Percentiles rank a stretch among this genome's conserved stretches.
phyloP scores from a whole-genome alignment of 2,888 invertebrate species.

The Drosophila flavopinicola region DNA sequence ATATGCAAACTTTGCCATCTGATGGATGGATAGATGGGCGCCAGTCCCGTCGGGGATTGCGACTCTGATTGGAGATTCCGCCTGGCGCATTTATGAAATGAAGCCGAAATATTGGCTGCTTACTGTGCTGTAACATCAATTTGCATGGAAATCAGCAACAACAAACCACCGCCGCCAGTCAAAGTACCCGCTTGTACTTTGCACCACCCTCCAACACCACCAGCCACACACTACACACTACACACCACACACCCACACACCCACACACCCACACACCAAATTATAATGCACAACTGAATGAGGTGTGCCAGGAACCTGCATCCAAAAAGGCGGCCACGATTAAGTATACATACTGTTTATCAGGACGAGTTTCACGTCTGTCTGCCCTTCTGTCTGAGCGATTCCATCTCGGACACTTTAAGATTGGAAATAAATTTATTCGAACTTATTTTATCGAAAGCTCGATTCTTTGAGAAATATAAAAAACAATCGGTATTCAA shows the following conservation, averaged over 20 bases:
- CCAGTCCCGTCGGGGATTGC: conserved; percentile 29
- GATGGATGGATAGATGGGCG: conserved; percentile 40
- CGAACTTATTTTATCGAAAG: too few species aligned
- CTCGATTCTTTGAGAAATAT: too few species aligned
- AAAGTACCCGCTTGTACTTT: conserved; percentile 41
- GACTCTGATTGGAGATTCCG: conserved; percentile 60
- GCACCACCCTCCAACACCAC: conserved; percentile 3
- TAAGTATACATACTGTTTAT: too few species aligned
- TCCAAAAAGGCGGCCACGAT: too few species aligned
- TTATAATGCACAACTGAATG: too few species aligned
- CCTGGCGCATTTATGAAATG: conserved; percentile 66
- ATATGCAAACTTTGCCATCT: conserved; percentile 67
- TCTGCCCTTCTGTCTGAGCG: too few species aligned
- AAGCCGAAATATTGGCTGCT: conserved; percentile 74
- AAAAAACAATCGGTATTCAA: too few species aligned
- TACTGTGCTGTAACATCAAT: conserved; percentile 77
- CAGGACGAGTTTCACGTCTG: too few species aligned
- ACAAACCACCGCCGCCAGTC: conserved; percentile 51
- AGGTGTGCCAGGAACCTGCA: too few species aligned
- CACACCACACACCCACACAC: not conserved
- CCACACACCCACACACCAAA: too few species aligned
- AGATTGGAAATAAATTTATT: too few species aligned
- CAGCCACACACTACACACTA: not conserved
- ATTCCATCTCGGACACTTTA: too few species aligned
- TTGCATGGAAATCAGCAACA: conserved; percentile 70